Evolutionary conservation across 2,888 invertebrate species (phyloP).

Genomic region (Aleiodes leptofemur): DNA sequence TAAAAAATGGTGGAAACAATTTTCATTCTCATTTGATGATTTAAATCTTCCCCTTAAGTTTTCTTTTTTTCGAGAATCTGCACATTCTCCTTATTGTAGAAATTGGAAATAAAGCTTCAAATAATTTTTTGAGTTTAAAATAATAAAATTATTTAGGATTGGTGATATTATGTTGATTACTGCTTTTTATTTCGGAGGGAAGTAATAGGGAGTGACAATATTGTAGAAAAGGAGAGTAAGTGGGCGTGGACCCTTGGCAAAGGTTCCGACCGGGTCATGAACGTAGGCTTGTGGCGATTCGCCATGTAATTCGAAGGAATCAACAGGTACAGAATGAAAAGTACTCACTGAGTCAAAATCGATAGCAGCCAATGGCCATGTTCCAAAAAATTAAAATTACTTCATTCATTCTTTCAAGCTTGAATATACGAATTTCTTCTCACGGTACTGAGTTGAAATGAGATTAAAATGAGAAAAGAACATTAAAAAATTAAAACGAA

Average conservation of each 20-base stretch:
- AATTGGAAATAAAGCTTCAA: neutral
- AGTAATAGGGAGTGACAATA: neutral
- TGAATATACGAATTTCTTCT: neutral
- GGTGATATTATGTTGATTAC: no score
- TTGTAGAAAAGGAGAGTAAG: slow-evolving; percentile 14
- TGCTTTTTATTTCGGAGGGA: neutral
- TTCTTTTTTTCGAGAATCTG: no score
- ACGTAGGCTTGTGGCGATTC: slow-evolving; percentile 41
- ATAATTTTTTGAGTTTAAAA: no score
- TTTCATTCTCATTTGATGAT: no score
- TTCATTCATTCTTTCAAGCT: neutral
- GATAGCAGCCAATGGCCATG: slow-evolving; percentile 19
- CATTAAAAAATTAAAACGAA: neutral
- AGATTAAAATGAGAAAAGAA: neutral
- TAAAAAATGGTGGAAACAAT: neutral
- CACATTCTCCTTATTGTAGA: no score
- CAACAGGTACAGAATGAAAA: slow-evolving; percentile 49
- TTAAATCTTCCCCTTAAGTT: no score
- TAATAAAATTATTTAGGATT: no score
- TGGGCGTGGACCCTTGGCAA: slow-evolving; percentile 39
- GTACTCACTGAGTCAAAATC: slow-evolving; percentile 20
- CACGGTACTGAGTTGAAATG: neutral
- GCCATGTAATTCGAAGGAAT: slow-evolving; percentile 43
- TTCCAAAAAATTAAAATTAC: slow-evolving; percentile 19
- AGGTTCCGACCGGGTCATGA: slow-evolving; percentile 38